Conservation (phyloP, 2,888 invertebrate species). For the Micropterix aruncella region DNA sequence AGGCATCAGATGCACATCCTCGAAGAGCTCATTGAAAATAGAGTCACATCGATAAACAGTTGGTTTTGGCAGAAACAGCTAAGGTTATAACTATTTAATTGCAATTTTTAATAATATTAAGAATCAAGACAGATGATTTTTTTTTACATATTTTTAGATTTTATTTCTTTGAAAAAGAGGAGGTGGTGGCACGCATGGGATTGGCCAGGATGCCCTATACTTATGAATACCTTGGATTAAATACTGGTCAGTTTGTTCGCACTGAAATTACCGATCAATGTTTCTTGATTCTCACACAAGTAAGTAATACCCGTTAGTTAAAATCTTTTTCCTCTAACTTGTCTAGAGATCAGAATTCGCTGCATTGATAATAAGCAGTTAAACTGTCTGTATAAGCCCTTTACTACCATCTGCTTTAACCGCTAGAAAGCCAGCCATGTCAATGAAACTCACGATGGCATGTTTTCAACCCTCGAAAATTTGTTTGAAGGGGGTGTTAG, state of each 20-base stretch:
- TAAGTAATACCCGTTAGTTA: constrained; percentile 16
- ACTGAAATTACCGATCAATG: constrained; percentile 96
- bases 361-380: not conserved
- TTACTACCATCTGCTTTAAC: not conserved
- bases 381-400: too few relatives aligned
- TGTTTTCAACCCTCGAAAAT: too few relatives aligned
- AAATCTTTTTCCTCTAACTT: not conserved
- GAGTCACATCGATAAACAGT: constrained; percentile 49
- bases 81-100: constrained; percentile 33
- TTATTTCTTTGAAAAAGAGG: constrained; percentile 45
- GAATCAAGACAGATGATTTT: not conserved
- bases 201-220: constrained; percentile 91
- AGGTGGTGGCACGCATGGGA: constrained; percentile 74
- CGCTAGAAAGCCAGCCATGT: not conserved
- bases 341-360: too few relatives aligned
- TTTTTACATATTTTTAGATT: constrained; percentile 35
- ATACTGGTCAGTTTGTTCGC: constrained; percentile 85
- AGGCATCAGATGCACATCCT: constrained; percentile 83
- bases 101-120: constrained; percentile 5
- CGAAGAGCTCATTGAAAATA: constrained; percentile 56
- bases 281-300: constrained; percentile 91
- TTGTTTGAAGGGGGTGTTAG: too few relatives aligned
- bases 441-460: too few relatives aligned
- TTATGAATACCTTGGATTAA: constrained; percentile 95
- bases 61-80: constrained; percentile 97